These are phyloP conservation scores for Telenomus remus DNA, from an alignment of 1,140 invertebrate species.

Conservation along the genomic window DNA sequence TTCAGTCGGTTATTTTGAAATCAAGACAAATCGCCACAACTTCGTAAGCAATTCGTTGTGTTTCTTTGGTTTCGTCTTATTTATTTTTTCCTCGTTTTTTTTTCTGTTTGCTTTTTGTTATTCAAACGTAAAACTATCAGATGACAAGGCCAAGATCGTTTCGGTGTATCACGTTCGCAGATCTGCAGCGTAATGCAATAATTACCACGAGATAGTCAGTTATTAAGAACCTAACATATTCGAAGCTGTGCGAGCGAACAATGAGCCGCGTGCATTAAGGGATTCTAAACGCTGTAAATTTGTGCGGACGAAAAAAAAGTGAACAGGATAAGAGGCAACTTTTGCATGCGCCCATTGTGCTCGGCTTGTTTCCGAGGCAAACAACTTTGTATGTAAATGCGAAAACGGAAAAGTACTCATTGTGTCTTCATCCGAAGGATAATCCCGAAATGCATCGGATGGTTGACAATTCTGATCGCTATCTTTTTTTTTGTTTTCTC, in stretches of 20 bases:
- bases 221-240: constrained; percentile 39
- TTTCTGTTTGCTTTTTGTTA: no score
- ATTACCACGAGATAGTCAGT: constrained; percentile 25
- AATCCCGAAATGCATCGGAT: not conserved
- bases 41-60: no score
- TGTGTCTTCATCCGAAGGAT: constrained; percentile 17
- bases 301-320: constrained; percentile 5
- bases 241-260: constrained; percentile 10
- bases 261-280: constrained; percentile 20
- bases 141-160: not conserved
- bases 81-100: no score
- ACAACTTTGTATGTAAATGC: constrained; percentile 30
- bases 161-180: constrained; percentile 26
- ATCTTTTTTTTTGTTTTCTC: not conserved
- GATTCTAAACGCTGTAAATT: constrained; percentile 33
- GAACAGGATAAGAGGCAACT: constrained; percentile 18
- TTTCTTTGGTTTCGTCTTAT: no score
- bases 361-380: constrained; percentile 15
- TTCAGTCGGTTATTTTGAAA: no score
- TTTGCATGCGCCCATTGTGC: constrained; percentile 25
- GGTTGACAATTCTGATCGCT: not conserved
- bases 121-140: no score
- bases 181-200: constrained; percentile 41
- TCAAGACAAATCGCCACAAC: no score
- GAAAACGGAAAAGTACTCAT: constrained; percentile 21